A percentile compares a stretch with the other conserved stretches of the same genome.
These are phyloP conservation scores for Halcyon leucocephala DNA, from an alignment of 2,797 vertebrate species.

Conservation along the genomic window DNA sequence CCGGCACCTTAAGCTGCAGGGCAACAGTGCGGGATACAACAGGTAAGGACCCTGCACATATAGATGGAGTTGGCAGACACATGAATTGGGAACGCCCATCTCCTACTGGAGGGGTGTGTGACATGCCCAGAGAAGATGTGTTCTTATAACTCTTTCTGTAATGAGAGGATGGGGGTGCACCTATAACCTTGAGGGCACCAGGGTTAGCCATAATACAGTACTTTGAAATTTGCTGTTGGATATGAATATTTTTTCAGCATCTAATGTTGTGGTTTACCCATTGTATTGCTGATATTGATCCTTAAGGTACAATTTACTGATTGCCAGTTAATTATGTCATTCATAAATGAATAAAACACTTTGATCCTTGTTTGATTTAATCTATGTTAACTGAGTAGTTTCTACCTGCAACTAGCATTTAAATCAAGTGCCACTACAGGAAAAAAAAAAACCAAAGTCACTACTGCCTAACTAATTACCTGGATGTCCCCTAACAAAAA, in stretches of 20 bases:
- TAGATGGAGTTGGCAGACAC: neutral
- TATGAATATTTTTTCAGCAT: neutral
- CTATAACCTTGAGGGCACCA: accelerated
- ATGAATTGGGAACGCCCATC: neutral
- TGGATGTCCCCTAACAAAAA: neutral
- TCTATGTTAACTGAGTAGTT: neutral
- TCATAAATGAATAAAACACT: neutral
- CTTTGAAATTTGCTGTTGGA: neutral
- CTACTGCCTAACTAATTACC: neutral
- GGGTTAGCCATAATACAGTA: too few species aligned
- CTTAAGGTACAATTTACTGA: neutral
- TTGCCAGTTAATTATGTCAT: neutral
- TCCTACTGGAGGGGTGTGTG: neutral
- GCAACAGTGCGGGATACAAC: accelerated
- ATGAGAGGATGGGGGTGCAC: neutral
- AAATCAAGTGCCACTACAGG: neutral
- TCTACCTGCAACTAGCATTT: neutral
- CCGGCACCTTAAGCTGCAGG: accelerated
- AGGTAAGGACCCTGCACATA: neutral
- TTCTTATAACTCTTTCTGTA: neutral
- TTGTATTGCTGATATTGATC: neutral
- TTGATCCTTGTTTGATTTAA: constrained; percentile 10
- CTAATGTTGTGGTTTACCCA: neutral
- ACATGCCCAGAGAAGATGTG: accelerated
- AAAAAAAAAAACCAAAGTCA: neutral